These are phyloP conservation scores for Clivina fossor DNA, from an alignment of 2,888 invertebrate species.

Conservation along the genomic window DNA sequence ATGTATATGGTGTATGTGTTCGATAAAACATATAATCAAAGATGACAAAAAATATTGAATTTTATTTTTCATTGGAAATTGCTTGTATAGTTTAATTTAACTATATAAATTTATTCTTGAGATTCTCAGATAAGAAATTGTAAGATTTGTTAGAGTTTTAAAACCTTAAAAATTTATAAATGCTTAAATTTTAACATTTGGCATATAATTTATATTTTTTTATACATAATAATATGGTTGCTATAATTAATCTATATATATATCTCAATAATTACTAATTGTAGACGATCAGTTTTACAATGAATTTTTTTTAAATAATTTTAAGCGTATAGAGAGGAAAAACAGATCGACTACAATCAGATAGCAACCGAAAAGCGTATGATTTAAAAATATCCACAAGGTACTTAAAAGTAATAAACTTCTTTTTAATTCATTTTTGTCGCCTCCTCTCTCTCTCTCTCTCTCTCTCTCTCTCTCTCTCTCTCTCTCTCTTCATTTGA, in stretches of 20 bases:
- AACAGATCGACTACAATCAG: conserved; percentile 1
- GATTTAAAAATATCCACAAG: conserved; percentile 33
- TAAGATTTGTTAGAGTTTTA: conserved; percentile 29
- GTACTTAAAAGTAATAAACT: conserved; percentile 28
- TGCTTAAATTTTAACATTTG: conserved; percentile 33
- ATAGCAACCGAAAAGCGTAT: conserved; percentile 28
- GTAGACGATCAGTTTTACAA: conserved; percentile 10
- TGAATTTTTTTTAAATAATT: conserved; percentile 18
- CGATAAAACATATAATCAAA: conserved; percentile 23
- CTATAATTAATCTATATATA: background rate
- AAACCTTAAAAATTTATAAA: conserved; percentile 34
- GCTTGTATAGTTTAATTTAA: conserved; percentile 12
- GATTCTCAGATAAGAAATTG: conserved; percentile 24
- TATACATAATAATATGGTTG: conserved; percentile 29
- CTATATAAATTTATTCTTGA: conserved; percentile 12
- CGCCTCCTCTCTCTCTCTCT: too few species aligned
- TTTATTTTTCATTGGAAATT: conserved; percentile 10
- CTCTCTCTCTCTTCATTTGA: too few species aligned
- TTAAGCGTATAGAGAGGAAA: conserved; percentile 22
- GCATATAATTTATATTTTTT: conserved; percentile 29
- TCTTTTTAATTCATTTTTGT: too few species aligned
- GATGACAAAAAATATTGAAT: conserved; percentile 27
- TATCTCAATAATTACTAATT: too few species aligned
- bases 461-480: too few species aligned
- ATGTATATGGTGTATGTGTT: conserved; percentile 22